A percentile compares a stretch with the other conserved stretches of the same genome.
phyloP scores from a whole-genome alignment of 37 sponge, comb jelly and placozoan species.

The Beroe forskalii region DNA sequence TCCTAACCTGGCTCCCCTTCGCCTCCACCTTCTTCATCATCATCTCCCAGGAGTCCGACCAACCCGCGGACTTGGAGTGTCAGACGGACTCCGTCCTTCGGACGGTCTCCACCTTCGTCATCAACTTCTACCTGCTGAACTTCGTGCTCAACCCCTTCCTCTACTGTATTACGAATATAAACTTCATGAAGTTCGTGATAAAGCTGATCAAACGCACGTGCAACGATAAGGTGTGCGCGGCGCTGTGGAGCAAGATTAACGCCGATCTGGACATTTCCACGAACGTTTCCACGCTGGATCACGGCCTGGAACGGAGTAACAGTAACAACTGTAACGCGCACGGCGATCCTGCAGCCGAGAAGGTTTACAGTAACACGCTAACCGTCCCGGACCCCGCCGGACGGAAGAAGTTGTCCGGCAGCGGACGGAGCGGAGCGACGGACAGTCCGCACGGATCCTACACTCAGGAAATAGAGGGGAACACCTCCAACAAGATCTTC shows the following conservation, averaged over 20 bases:
- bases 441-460: background rate
- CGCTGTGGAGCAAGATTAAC: background rate
- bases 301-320: background rate
- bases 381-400: slow-evolving; percentile 7
- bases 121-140: slow-evolving; percentile 57
- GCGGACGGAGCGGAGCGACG: background rate
- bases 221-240: background rate
- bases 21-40: slow-evolving; percentile 49
- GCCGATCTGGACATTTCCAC: slow-evolving; percentile 60
- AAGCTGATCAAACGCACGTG: slow-evolving; percentile 12
- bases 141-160: slow-evolving; percentile 59
- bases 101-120: background rate
- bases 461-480: background rate
- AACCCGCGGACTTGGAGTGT: background rate
- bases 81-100: background rate
- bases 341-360: background rate
- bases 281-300: slow-evolving; percentile 59
- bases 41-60: background rate
- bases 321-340: slow-evolving; percentile 31
- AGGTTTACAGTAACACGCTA: slow-evolving; percentile 55
- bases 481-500: background rate
- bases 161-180: slow-evolving; percentile 31
- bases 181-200: slow-evolving; percentile 61
- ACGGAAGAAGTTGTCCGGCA: background rate
- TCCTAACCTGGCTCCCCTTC: slow-evolving; percentile 49